phyloP scores from a whole-genome alignment of 2,888 invertebrate genomes.

The Sycophila texana region DNA sequence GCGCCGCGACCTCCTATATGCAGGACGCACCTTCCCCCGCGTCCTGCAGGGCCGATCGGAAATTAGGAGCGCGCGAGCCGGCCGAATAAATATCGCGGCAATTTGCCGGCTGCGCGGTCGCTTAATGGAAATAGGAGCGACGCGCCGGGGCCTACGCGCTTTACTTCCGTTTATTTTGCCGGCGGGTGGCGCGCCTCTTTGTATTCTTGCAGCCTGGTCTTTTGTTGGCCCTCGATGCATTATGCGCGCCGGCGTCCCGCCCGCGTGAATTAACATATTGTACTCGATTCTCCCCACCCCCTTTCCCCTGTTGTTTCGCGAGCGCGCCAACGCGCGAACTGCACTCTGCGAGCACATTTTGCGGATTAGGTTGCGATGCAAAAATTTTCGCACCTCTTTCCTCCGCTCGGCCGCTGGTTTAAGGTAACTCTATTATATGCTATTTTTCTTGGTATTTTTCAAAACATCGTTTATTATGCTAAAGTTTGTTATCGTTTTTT shows the following conservation, averaged over 20 bases:
- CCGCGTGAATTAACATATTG: slow-evolving; percentile 43
- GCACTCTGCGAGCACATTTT: background rate
- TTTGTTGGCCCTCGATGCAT: slow-evolving; percentile 19
- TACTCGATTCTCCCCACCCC: slow-evolving; percentile 19
- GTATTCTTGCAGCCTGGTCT: background rate
- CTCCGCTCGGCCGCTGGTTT: background rate
- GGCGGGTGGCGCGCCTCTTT: slow-evolving; percentile 9
- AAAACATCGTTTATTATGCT: too few species aligned
- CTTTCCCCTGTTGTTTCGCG: background rate
- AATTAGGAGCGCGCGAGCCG: slow-evolving; percentile 45
- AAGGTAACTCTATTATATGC: too few species aligned
- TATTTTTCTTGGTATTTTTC: too few species aligned
- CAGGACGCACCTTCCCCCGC: slow-evolving; percentile 2
- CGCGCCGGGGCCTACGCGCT: background rate
- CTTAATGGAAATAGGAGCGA: slow-evolving; percentile 41
- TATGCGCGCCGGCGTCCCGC: background rate
- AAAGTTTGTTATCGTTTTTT: too few species aligned
- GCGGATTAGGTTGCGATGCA: background rate
- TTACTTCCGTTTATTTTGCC: slow-evolving; percentile 42
- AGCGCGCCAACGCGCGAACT: background rate
- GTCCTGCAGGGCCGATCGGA: slow-evolving; percentile 25
- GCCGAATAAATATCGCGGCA: slow-evolving; percentile 53
- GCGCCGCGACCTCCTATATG: background rate
- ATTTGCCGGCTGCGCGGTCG: slow-evolving; percentile 28
- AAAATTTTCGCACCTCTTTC: background rate